Percentiles rank a stretch among this genome's conserved stretches.
phyloP scores from a whole-genome alignment of 2,797 vertebrate species.

The Scolopax rusticola region DNA sequence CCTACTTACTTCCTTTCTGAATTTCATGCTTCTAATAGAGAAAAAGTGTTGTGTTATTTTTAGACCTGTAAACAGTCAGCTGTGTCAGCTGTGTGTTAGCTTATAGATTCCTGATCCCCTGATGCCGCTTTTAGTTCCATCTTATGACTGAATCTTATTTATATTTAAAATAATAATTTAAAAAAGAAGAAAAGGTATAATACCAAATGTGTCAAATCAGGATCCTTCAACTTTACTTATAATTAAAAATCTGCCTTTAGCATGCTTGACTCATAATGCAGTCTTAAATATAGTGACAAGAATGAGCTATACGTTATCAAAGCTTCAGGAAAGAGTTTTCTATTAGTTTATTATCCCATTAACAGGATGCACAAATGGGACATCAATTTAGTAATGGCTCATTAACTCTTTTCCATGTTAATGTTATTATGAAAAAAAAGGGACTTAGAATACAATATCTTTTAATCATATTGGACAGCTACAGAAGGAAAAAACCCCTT shows the following conservation, averaged over 20 bases:
- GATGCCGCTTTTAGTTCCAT: background rate
- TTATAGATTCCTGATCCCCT: background rate
- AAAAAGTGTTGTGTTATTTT: background rate
- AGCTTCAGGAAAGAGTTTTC: background rate
- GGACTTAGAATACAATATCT: background rate
- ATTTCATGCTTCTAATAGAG: background rate
- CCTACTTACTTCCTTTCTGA: background rate
- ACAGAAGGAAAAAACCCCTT: background rate
- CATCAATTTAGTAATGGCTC: background rate
- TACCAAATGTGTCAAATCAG: background rate
- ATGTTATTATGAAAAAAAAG: conserved; percentile 19
- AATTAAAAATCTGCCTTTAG: background rate
- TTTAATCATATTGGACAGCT: conserved; percentile 51
- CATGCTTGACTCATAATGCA: background rate
- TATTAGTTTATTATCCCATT: conserved; percentile 9
- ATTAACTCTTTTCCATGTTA: conserved; percentile 38
- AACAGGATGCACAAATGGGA: background rate
- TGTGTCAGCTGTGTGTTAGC: background rate
- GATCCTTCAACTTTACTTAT: background rate
- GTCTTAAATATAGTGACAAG: background rate
- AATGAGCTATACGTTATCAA: background rate
- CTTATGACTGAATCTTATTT: background rate
- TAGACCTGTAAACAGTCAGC: background rate
- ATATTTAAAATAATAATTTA: background rate
- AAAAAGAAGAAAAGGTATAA: background rate